Percentiles rank a stretch among this genome's conserved stretches.
These are phyloP conservation scores for Scolopax bukidnonensis DNA, from an alignment of 2,797 vertebrate species.

Conservation along the genomic window DNA sequence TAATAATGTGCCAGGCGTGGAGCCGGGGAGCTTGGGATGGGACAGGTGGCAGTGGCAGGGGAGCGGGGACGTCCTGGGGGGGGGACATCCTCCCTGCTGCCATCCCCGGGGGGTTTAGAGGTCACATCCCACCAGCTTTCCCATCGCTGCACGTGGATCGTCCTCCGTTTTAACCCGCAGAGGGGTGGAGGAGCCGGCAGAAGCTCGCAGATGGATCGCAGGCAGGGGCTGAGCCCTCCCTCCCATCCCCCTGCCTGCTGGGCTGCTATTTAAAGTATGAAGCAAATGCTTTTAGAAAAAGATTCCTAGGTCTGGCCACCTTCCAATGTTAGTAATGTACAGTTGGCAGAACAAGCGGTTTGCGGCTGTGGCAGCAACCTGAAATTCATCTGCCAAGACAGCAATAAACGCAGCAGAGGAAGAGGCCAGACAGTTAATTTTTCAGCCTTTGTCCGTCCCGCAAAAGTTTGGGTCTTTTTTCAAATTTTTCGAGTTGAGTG, in stretches of 20 bases:
- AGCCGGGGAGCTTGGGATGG: not conserved
- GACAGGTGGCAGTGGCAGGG: not conserved
- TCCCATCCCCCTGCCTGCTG: conserved; percentile 26
- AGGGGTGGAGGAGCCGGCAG: not conserved
- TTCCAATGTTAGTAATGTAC: conserved; percentile 67
- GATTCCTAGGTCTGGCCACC: conserved; percentile 53
- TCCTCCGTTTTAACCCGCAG: not conserved
- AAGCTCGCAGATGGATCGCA: not conserved
- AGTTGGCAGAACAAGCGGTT: conserved; percentile 69
- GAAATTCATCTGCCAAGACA: conserved; percentile 66
- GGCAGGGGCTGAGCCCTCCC: not conserved
- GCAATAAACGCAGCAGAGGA: conserved; percentile 42
- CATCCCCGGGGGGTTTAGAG: not conserved
- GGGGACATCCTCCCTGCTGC: not conserved
- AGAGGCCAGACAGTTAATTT: conserved; percentile 47
- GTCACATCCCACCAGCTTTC: not conserved
- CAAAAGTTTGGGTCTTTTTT: not conserved
- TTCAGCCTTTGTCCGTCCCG: conserved; percentile 40
- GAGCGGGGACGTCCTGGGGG: not conserved
- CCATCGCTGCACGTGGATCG: rapidly evolving
- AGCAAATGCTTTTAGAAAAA: conserved; percentile 59
- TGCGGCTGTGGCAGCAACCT: conserved; percentile 64
- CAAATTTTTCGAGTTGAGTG: not conserved
- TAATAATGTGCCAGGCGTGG: rapidly evolving
- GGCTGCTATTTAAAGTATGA: conserved; percentile 64